phyloP scores from a whole-genome alignment of 2,797 vertebrate species.

The Cynopterus sphinx region DNA sequence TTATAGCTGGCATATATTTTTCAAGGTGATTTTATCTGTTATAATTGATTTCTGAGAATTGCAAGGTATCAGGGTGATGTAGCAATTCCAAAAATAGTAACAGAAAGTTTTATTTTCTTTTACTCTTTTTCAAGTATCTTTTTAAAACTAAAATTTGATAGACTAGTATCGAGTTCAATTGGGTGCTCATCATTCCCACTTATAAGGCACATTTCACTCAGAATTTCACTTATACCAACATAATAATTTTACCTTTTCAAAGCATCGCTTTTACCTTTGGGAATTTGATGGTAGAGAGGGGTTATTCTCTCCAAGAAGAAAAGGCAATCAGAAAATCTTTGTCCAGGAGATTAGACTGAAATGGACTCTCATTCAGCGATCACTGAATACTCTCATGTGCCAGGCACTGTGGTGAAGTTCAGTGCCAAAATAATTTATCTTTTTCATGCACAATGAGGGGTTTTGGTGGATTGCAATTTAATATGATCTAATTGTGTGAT shows the following conservation, averaged over 20 bases:
- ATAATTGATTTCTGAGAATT: constrained; percentile 74
- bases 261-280: constrained; percentile 15
- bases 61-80: constrained; percentile 25
- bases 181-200: constrained; percentile 27
- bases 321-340: constrained; percentile 72
- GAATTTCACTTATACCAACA: constrained; percentile 12
- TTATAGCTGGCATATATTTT: constrained; percentile 76
- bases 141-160: constrained; percentile 71
- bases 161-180: constrained; percentile 48
- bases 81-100: constrained; percentile 76
- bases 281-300: not conserved
- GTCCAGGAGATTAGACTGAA: constrained; percentile 57
- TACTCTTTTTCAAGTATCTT: constrained; percentile 66
- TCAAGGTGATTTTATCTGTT: constrained; percentile 76
- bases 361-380: constrained; percentile 19
- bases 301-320: constrained; percentile 60
- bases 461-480: constrained; percentile 7
- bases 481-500: constrained; percentile 42
- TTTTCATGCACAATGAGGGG: not conserved
- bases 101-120: constrained; percentile 68
- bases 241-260: constrained; percentile 50
- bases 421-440: constrained; percentile 29
- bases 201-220: constrained; percentile 36
- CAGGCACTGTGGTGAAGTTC: not conserved
- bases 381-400: constrained; percentile 27